Evolutionary conservation across 2,888 invertebrate species (phyloP).

Genomic region (Eudasyphora cyanicolor): DNA sequence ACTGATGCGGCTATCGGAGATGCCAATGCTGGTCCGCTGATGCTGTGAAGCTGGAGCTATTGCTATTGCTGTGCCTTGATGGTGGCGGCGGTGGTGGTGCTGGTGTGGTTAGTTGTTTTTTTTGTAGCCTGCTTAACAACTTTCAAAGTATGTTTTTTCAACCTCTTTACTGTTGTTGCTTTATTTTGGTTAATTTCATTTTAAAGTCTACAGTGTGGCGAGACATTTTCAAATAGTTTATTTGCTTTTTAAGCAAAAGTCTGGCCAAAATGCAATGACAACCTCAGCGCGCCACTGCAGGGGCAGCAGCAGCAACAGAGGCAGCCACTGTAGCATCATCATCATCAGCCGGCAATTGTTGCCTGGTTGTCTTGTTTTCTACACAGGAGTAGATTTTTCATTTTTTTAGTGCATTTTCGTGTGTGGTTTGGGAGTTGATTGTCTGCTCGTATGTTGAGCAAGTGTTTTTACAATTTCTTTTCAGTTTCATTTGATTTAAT

Average conservation of each 20-base stretch:
- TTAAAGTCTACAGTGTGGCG: constrained; percentile 76
- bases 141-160: constrained; percentile 70
- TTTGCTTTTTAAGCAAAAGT: constrained; percentile 53
- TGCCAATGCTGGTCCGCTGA: neutral
- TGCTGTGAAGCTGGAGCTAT: constrained; percentile 1
- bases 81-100: neutral
- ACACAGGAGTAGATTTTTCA: constrained; percentile 26
- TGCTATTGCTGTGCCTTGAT: neutral
- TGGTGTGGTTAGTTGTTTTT: constrained; percentile 25
- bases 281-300: constrained; percentile 10
- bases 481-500: constrained; percentile 39
- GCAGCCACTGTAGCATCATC: constrained; percentile 65
- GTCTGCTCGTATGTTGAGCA: constrained; percentile 28
- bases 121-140: constrained; percentile 64
- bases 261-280: constrained; percentile 37
- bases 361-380: constrained; percentile 65
- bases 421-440: constrained; percentile 21
- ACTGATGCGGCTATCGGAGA: too few relatives aligned
- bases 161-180: constrained; percentile 35
- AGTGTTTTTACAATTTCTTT: constrained; percentile 58
- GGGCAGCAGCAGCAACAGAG: neutral
- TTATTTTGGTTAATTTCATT: constrained; percentile 23
- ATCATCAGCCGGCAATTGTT: constrained; percentile 75
- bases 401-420: neutral
- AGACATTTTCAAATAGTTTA: constrained; percentile 71